Evolutionary conservation across 2,797 vertebrate genomes (phyloP).

Genomic region (Chaenodraco wilsoni): DNA sequence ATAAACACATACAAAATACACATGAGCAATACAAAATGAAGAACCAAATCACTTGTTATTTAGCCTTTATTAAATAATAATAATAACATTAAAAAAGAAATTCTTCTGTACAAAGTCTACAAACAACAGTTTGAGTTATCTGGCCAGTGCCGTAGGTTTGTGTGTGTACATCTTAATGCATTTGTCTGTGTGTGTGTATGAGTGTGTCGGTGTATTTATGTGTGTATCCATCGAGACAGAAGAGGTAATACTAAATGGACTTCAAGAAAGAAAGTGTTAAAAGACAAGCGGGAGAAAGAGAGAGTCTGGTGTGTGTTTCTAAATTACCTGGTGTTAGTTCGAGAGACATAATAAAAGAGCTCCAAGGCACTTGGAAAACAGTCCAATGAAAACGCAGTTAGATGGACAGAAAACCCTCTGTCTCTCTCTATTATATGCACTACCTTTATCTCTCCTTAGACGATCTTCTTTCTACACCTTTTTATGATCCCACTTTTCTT

Average conservation of each 20-base stretch:
- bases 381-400: conserved; percentile 77
- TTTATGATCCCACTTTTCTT: conserved; percentile 29
- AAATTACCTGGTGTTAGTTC: neutral
- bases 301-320: neutral
- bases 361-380: conserved; percentile 98
- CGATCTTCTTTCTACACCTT: conserved; percentile 36
- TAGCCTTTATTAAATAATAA: conserved; percentile 97
- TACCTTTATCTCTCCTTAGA: conserved; percentile 35
- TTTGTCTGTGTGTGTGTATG: conserved; percentile 14
- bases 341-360: conserved; percentile 60
- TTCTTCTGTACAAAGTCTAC: conserved; percentile 99
- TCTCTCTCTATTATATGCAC: conserved; percentile 38
- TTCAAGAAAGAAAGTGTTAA: conserved; percentile 79
- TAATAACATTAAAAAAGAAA: conserved; percentile 89
- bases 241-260: conserved; percentile 88
- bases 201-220: conserved; percentile 34
- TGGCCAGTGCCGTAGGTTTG: conserved; percentile 81
- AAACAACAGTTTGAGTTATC: conserved; percentile 91
- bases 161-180: conserved; percentile 44
- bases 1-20: too few relatives aligned
- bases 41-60: conserved; percentile 70
- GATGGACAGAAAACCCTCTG: conserved; percentile 56
- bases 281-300: conserved; percentile 67
- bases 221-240: conserved; percentile 77
- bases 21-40: conserved; percentile 14